phyloP scores from a whole-genome alignment of 1,140 invertebrate genomes.

The Cheumatopsyche charites region DNA sequence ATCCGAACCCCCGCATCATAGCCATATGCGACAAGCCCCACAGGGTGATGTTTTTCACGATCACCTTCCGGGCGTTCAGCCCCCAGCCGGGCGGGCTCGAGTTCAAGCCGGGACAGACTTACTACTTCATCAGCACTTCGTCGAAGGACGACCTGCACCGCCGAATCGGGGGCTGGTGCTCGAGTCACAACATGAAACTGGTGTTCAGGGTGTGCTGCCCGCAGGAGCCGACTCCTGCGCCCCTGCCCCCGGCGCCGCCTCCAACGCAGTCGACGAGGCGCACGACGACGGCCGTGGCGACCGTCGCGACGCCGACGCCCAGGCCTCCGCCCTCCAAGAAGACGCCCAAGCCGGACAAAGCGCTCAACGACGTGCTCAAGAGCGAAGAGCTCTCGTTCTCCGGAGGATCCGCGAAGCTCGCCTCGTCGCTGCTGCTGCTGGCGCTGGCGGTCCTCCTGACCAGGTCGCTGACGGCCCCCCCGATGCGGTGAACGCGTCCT shows the following conservation, averaged over 20 bases:
- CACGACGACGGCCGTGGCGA: slow-evolving; percentile 34
- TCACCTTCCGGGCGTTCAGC: slow-evolving; percentile 94
- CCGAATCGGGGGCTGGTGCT: slow-evolving; percentile 87
- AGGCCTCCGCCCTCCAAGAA: slow-evolving; percentile 62
- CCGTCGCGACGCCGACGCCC: slow-evolving; percentile 50
- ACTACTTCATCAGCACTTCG: slow-evolving; percentile 94
- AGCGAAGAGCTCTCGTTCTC: slow-evolving; percentile 86
- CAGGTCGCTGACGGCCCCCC: neutral
- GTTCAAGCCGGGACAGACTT: slow-evolving; percentile 92
- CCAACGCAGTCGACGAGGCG: slow-evolving; percentile 55
- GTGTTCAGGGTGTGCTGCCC: slow-evolving; percentile 94
- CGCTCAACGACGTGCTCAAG: slow-evolving; percentile 90
- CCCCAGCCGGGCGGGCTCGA: slow-evolving; percentile 93
- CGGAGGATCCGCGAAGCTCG: slow-evolving; percentile 54
- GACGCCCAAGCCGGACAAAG: slow-evolving; percentile 80
- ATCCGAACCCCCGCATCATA: slow-evolving; percentile 90
- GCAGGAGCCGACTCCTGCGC: slow-evolving; percentile 63
- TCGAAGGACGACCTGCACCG: slow-evolving; percentile 89
- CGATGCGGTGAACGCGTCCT: neutral
- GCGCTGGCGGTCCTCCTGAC: neutral
- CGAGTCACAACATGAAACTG: slow-evolving; percentile 94
- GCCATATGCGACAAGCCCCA: slow-evolving; percentile 95
- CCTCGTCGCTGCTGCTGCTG: slow-evolving; percentile 33
- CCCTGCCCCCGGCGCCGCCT: slow-evolving; percentile 60
- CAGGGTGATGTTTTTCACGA: slow-evolving; percentile 94